phyloP scores from a whole-genome alignment of 2,797 vertebrate genomes.

The Dicrostonyx torquatus region DNA sequence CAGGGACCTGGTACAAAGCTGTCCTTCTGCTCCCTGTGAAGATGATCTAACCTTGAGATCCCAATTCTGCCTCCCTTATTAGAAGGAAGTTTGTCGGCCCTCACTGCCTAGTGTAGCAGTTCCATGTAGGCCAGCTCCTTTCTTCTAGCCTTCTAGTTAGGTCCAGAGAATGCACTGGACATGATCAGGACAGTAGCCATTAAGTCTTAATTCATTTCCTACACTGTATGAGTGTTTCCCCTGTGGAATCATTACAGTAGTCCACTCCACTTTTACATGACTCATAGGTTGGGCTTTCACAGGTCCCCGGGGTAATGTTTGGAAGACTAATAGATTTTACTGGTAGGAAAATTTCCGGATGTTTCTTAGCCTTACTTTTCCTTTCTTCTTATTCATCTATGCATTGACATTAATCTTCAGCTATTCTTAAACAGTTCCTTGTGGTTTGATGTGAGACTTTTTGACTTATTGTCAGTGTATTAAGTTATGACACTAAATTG shows the following conservation, averaged over 20 bases:
- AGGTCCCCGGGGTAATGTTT: conserved; percentile 44
- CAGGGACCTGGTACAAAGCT: fast-evolving
- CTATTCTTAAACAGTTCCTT: conserved; percentile 53
- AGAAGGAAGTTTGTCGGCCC: not conserved
- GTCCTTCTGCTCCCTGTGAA: not conserved
- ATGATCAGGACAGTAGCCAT: not conserved
- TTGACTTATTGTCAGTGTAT: conserved; percentile 56
- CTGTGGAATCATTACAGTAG: not conserved
- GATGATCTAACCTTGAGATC: not conserved
- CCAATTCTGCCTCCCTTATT: not conserved
- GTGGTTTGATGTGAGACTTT: conserved; percentile 33
- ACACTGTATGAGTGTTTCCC: not conserved
- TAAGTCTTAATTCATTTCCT: conserved; percentile 46
- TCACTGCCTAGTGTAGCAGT: not conserved
- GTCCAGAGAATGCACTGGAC: not conserved
- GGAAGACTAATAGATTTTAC: conserved; percentile 61
- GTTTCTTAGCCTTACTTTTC: conserved; percentile 37
- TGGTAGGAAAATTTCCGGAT: conserved; percentile 46
- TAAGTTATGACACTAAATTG: conserved; percentile 66
- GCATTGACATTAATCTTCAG: conserved; percentile 31
- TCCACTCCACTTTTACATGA: conserved; percentile 32
- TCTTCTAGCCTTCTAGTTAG: conserved; percentile 15
- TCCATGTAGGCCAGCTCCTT: not conserved
- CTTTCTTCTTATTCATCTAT: conserved; percentile 32
- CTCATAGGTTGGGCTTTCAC: conserved; percentile 58